A percentile compares a stretch with the other conserved stretches of the same genome.
These are phyloP conservation scores for Chaetoderma sp. DNA, from an alignment of 2,888 invertebrate species.

Conservation along the genomic window DNA sequence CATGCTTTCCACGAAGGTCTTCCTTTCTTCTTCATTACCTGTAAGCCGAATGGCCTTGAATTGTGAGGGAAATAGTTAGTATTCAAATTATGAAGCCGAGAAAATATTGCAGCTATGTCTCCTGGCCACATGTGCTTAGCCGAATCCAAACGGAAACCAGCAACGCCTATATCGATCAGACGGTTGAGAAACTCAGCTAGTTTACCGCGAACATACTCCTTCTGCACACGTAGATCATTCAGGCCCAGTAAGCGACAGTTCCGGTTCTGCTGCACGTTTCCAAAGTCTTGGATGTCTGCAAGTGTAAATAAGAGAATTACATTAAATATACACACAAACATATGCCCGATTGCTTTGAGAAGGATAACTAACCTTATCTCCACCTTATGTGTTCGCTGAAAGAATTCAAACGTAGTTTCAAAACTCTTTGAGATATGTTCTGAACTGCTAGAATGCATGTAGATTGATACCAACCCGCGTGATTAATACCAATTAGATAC, in stretches of 20 bases:
- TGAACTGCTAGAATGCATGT: too few relatives aligned
- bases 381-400: too few relatives aligned
- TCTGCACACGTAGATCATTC: slow-evolving; percentile 80
- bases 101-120: slow-evolving; percentile 58
- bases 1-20: too few relatives aligned
- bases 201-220: slow-evolving; percentile 40
- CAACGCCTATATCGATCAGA: slow-evolving; percentile 74
- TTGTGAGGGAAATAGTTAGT: slow-evolving; percentile 46
- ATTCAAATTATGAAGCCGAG: slow-evolving; percentile 31
- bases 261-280: slow-evolving; percentile 69
- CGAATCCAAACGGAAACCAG: slow-evolving; percentile 57
- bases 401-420: too few relatives aligned
- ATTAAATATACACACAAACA: too few relatives aligned
- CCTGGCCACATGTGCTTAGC: slow-evolving; percentile 65
- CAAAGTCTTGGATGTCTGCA: slow-evolving; percentile 30
- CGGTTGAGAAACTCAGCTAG: slow-evolving; percentile 33
- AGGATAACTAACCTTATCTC: too few relatives aligned
- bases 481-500: too few relatives aligned
- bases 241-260: slow-evolving; percentile 80
- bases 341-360: too few relatives aligned
- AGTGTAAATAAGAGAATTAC: too few relatives aligned
- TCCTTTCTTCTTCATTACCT: slow-evolving; percentile 61
- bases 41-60: slow-evolving; percentile 51
- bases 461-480: too few relatives aligned
- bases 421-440: too few relatives aligned